Evolutionary conservation across 2,797 vertebrate genomes (phyloP).

Genomic region (Acanthornis magna): DNA sequence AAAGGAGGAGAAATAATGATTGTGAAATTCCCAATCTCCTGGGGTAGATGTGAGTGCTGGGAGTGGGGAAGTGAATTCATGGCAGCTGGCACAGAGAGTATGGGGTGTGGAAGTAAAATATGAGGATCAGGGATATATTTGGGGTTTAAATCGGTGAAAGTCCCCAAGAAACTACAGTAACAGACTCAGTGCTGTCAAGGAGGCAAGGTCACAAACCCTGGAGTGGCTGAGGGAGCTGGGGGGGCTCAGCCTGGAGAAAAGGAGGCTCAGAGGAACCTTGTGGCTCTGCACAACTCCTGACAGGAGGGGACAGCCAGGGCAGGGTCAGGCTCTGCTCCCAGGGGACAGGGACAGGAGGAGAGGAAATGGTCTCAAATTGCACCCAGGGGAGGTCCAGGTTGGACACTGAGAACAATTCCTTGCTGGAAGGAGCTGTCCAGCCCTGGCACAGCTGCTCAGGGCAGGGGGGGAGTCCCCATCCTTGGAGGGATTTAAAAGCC

Average conservation of each 20-base stretch:
- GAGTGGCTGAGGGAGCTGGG: neutral
- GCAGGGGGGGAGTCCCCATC: too few species aligned
- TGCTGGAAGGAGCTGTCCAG: neutral
- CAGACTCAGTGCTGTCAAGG: neutral
- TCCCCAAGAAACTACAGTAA: neutral
- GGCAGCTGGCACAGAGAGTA: neutral
- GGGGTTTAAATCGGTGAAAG: neutral
- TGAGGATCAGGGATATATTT: neutral
- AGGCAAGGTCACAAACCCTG: neutral
- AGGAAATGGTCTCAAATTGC: accelerated
- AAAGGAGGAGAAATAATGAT: neutral
- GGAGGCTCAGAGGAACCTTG: neutral
- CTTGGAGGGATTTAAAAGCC: neutral
- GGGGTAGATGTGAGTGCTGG: neutral
- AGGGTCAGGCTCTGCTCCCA: accelerated
- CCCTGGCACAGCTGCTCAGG: too few species aligned
- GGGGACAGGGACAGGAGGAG: too few species aligned
- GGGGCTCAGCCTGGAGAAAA: neutral
- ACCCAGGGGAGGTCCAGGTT: accelerated
- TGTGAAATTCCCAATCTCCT: neutral
- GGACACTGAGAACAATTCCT: neutral
- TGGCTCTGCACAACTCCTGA: neutral
- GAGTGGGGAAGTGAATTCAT: accelerated
- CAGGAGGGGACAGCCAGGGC: neutral
- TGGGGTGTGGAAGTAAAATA: neutral